A percentile compares a stretch with the other conserved stretches of the same genome.
These are phyloP conservation scores for Drosophila borborema DNA, from an alignment of 2,888 invertebrate species.

Conservation along the genomic window DNA sequence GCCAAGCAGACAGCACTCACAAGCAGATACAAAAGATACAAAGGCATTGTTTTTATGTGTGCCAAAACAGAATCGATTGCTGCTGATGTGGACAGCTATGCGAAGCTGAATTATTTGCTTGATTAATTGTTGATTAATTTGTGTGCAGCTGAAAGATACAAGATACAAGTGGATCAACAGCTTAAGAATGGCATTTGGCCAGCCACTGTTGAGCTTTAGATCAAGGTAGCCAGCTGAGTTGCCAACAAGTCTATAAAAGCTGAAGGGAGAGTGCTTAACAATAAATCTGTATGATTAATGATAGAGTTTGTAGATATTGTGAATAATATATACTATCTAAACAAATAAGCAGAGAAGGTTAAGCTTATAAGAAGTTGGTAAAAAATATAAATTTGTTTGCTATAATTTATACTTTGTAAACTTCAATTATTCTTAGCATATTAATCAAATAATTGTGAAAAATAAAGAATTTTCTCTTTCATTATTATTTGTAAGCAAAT, in stretches of 20 bases:
- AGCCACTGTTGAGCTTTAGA: conserved; percentile 6
- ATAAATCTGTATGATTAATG: background rate
- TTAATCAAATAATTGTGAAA: too few species aligned
- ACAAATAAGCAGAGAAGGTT: background rate
- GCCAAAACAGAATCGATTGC: conserved; percentile 19
- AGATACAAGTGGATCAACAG: conserved; percentile 13
- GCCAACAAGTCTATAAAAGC: background rate
- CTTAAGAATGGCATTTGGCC: conserved; percentile 24
- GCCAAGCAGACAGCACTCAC: background rate
- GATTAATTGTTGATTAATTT: conserved; percentile 72
- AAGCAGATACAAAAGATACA: conserved; percentile 9
- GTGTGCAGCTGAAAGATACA: conserved; percentile 6
- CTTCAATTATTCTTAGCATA: too few species aligned
- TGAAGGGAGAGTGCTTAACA: too few species aligned
- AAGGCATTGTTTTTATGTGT: conserved; percentile 36
- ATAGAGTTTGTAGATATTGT: background rate
- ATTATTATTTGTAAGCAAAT: too few species aligned
- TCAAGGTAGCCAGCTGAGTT: conserved; percentile 8
- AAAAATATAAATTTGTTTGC: background rate
- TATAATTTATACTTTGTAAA: too few species aligned
- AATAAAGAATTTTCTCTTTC: too few species aligned
- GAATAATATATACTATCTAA: background rate
- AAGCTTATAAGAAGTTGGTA: background rate
- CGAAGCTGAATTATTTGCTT: conserved; percentile 31
- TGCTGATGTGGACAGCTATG: conserved; percentile 15